Evolutionary conservation across 2,797 vertebrate genomes (phyloP), one percentile per base, ranked within the genome.

Genomic region (Parauchenoglanis ngamensis): DNA sequence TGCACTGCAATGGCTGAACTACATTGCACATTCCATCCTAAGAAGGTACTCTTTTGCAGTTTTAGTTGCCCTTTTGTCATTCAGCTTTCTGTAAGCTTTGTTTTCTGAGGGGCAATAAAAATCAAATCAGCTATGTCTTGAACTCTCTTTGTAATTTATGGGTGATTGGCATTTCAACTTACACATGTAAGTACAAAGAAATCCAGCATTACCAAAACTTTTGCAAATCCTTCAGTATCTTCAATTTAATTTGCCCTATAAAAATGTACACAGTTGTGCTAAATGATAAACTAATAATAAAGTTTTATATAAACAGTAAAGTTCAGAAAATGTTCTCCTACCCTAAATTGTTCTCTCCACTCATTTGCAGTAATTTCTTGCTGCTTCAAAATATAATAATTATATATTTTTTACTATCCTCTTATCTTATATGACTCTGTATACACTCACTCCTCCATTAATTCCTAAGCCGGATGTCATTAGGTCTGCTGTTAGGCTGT

Each of bases 401-500:
- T 7, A 46, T 5, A 7, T 28, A 76, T 76, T 2, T 52, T 25
- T 15, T n/a, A 52, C 2, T 56, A 11, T 54, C 3, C 12, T 77
- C 3, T 77, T 11, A 31, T 17, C 35, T 40, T 40, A 40, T 40
- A 56, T 4, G 10, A 77, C 54, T 12, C 52, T 6, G 25, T 10
- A 77, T 54, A 57, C 54, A 57, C 25, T 15, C 15, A 54, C n/a
- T 56, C 46, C 5, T 54, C 52, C 56, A 28, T 54, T 31, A n/a
- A 25, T 78, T 54, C 28, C 52, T 79, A 21, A 57, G 52, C 11
- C 25, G 8, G 4, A 5, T 78, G 23, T 81, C 35, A 81, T 63
- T 81, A 44, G 19, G 40, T 10, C 61, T 46, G 61, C 80, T 44
- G 65, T 81, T 86, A 78, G 17, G 85, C 46, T 80, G 79, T 40